These are phyloP conservation scores for Crocallis elinguaria DNA, from an alignment of 2,888 invertebrate genomes.

Conservation along the genomic window DNA sequence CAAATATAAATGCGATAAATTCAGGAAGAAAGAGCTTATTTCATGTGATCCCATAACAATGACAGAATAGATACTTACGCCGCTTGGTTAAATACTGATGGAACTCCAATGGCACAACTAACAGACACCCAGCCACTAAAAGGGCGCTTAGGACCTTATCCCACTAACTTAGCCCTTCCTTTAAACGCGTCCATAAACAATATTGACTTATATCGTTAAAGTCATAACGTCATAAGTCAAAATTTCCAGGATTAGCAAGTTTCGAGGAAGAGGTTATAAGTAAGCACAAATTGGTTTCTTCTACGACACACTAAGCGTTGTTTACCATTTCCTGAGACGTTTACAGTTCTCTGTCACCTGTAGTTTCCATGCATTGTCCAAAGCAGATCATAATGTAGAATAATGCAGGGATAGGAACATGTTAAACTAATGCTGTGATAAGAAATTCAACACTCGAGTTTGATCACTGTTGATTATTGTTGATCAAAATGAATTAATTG, in stretches of 20 bases:
- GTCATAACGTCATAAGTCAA: slow-evolving; percentile 2
- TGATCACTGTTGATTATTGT: background rate
- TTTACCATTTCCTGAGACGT: slow-evolving; percentile 41
- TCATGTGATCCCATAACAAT: slow-evolving; percentile 76
- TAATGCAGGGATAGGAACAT: slow-evolving; percentile 27
- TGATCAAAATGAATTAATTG: background rate
- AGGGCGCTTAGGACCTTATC: slow-evolving; percentile 58
- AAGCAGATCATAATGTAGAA: slow-evolving; percentile 60
- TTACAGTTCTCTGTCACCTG: slow-evolving; percentile 69
- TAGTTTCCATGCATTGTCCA: slow-evolving; percentile 70
- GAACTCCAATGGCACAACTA: slow-evolving; percentile 55
- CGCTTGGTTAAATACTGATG: slow-evolving; percentile 56
- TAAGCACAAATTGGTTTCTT: slow-evolving; percentile 73
- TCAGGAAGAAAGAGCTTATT: slow-evolving; percentile 65
- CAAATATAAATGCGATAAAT: slow-evolving; percentile 60
- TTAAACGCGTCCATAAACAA: background rate
- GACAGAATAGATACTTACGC: slow-evolving; percentile 74
- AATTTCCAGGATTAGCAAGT: slow-evolving; percentile 16
- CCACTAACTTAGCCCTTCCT: slow-evolving; percentile 54
- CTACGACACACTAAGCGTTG: slow-evolving; percentile 80
- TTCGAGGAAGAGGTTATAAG: slow-evolving; percentile 24
- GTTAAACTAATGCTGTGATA: slow-evolving; percentile 27
- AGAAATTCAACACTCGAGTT: slow-evolving; percentile 37
- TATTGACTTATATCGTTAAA: background rate
- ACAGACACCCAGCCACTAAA: slow-evolving; percentile 56